These are phyloP conservation scores for Bothrops alternatus DNA, from an alignment of 2,797 vertebrate species.

Conservation along the genomic window DNA sequence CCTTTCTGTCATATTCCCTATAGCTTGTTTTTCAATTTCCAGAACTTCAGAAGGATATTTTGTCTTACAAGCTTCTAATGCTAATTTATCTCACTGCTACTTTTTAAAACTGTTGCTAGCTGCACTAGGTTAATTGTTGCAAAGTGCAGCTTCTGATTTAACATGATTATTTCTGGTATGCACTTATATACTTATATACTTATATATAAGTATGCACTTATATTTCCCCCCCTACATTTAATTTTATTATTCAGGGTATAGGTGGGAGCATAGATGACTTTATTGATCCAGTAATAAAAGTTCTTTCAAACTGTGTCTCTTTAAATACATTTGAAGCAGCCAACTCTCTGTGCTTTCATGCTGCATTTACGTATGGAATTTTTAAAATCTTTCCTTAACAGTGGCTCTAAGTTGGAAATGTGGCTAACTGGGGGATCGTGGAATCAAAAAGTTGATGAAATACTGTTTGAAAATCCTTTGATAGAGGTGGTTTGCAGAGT, in stretches of 20 bases:
- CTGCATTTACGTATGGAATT: background rate
- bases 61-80: background rate
- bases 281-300: background rate
- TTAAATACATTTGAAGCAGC: conserved; percentile 5
- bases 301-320: rapidly evolving
- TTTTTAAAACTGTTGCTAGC: background rate
- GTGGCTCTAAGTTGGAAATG: conserved; percentile 25
- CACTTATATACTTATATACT: rapidly evolving
- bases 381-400: background rate
- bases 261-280: background rate
- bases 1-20: background rate
- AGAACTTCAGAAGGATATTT: background rate
- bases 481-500: background rate
- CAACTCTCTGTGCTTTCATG: background rate
- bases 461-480: background rate
- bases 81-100: background rate
- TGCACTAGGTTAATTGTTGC: background rate
- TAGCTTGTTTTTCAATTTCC: background rate
- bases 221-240: background rate
- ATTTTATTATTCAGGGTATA: background rate
- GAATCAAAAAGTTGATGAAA: background rate
- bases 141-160: background rate
- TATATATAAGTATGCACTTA: background rate
- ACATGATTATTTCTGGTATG: background rate
- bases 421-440: conserved; percentile 9